A percentile compares a stretch with the other conserved stretches of the same genome.
Conservation (phyloP, 2,888 invertebrate genomes). For the Andrena bicolor region DNA sequence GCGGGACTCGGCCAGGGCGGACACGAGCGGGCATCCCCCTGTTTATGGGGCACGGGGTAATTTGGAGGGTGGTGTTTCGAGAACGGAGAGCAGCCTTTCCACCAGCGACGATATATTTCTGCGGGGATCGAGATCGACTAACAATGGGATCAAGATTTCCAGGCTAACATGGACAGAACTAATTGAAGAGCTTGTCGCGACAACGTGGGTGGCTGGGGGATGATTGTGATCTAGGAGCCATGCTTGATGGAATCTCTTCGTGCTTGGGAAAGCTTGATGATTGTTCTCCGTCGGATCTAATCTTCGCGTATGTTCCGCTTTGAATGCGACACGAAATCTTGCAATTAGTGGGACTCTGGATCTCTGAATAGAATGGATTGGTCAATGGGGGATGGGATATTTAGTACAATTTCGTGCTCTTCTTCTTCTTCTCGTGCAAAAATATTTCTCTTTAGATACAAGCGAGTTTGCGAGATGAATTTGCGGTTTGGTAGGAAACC, state of each 20-base stretch:
- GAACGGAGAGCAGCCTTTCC: slow-evolving; percentile 5
- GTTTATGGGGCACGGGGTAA: slow-evolving; percentile 30
- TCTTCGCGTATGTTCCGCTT: no score
- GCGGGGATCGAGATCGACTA: neutral
- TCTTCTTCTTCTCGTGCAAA: no score
- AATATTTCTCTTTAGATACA: no score
- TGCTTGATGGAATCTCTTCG: neutral
- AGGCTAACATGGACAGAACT: slow-evolving; percentile 2
- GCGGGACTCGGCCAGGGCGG: slow-evolving; percentile 1
- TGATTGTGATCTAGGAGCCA: slow-evolving; percentile 1
- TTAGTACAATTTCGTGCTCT: no score
- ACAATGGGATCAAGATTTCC: slow-evolving; percentile 22
- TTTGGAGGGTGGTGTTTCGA: slow-evolving; percentile 18
- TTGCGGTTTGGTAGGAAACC: neutral
- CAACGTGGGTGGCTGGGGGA: slow-evolving; percentile 7
- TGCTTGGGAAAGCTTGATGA: neutral
- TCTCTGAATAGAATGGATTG: no score
- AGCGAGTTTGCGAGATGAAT: no score
- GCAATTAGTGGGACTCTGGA: no score
- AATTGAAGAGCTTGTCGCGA: slow-evolving; percentile 21
- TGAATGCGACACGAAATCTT: no score
- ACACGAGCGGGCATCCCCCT: slow-evolving; percentile 12
- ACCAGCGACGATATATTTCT: slow-evolving; percentile 22
- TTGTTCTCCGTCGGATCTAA: no score
- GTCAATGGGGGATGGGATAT: no score